Evolutionary conservation across 2,113 vertebrate species (phyloP), one percentile per base, ranked within the genome.

Genomic region (Nibea coibor): DNA sequence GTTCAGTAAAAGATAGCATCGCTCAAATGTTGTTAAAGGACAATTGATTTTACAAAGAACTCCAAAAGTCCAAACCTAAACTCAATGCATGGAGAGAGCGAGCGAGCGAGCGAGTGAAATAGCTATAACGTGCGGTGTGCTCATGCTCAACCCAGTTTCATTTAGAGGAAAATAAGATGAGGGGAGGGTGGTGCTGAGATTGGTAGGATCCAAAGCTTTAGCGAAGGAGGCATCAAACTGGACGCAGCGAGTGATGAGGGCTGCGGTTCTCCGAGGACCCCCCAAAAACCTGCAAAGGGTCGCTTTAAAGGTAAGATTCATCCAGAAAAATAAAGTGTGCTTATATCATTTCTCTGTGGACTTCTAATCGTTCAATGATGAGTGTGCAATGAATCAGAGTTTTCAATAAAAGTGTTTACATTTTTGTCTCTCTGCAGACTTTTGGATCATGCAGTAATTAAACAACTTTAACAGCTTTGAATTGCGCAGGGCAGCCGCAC

Each of bases 151-250:
- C 22, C 15, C 43, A 50, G 56, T 77, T 83, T 84, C 70, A 66
- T 57, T 70, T 26, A 11, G 43, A 82, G 35, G 63, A 76, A 62
- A 72, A 56, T 64, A 10, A 72, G 61, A 73, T 26, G 54, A 73
- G 72, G 79, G 88, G 84, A 61, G 86, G 84, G 45, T 26, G 57
- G 42, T 75, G 59, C 50, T 69, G 50, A 70, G 58, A 74, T 2
- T 56, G 24, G 70, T 66, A 42, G 42, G 72, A 53, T 47, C n/a
- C 68, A 28, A 59, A 50, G 75, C 53, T 48, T 54, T 59, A 59
- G 58, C 66, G 42, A 74, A 78, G 2, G 75, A 81, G 75, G 73
- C 42, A 47, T 56, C 53, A 54, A 59, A 72, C 58, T 75, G 72
- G 31, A 59, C 19, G 26, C 58, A 77, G 70, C 17, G 5, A 39